Evolutionary conservation across 1,140 invertebrate species (phyloP).

Genomic region (Macrobrachium rosenbergii): DNA sequence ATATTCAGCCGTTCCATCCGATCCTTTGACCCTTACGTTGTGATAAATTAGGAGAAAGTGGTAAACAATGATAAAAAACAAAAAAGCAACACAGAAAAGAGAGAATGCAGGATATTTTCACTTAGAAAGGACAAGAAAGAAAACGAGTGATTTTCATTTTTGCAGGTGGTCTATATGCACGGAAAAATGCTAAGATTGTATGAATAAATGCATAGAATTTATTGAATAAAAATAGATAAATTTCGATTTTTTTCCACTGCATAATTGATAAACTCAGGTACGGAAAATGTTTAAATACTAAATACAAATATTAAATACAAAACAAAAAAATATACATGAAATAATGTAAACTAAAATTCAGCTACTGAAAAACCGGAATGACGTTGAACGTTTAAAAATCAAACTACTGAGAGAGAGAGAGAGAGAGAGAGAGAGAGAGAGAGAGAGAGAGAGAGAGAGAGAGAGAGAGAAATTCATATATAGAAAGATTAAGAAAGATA

Average conservation of each 20-base stretch:
- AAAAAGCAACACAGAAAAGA: neutral
- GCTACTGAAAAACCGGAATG: neutral
- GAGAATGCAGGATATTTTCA: neutral
- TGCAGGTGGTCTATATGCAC: neutral
- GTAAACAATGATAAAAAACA: too few species aligned
- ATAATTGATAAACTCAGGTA: neutral
- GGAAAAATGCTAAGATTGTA: neutral
- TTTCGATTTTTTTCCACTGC: neutral
- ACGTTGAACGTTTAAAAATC: neutral
- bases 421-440: slow-evolving; percentile 17
- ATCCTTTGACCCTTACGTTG: too few species aligned
- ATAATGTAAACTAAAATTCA: neutral
- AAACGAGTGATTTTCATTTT: neutral
- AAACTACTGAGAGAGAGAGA: slow-evolving; percentile 8
- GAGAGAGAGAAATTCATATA: too few species aligned
- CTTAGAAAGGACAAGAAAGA: neutral
- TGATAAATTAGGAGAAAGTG: too few species aligned
- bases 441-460: slow-evolving; percentile 17
- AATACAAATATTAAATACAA: neutral
- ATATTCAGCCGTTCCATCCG: too few species aligned
- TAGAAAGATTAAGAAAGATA: neutral
- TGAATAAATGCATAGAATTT: neutral
- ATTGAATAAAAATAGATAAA: neutral
- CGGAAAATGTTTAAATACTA: neutral
- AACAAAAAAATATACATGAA: too few species aligned